A percentile compares a stretch with the other conserved stretches of the same genome.
Evolutionary conservation across 2,797 vertebrate species (phyloP).

Genomic region (Hybognathus amarus): DNA sequence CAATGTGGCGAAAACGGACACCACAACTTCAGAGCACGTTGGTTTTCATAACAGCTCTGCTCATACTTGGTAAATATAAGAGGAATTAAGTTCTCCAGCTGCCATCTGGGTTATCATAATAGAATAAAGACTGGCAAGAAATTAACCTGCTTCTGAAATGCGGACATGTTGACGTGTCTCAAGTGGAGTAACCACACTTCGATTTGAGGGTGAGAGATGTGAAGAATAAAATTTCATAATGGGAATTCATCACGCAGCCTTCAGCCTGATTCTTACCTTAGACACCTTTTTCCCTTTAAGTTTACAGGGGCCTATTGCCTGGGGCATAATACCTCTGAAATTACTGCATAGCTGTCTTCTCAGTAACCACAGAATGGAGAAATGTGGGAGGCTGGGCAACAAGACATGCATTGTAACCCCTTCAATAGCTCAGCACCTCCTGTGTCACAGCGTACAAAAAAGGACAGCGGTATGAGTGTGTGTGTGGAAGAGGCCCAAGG

Average conservation of each 20-base stretch:
- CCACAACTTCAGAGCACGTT: constrained; percentile 53
- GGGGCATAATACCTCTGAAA: constrained; percentile 67
- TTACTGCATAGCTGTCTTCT: constrained; percentile 60
- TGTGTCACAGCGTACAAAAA: constrained; percentile 52
- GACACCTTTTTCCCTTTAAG: constrained; percentile 57
- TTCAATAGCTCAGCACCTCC: constrained; percentile 58
- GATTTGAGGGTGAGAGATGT: constrained; percentile 23
- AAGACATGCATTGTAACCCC: constrained; percentile 62
- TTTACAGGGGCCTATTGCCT: constrained; percentile 59
- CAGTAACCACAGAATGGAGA: constrained; percentile 65
- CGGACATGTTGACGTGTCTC: constrained; percentile 32
- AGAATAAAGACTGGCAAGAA: constrained; percentile 65
- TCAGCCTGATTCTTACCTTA: constrained; percentile 51
- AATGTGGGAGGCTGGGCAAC: constrained; percentile 62
- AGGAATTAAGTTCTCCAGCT: constrained; percentile 74
- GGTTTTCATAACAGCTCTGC: constrained; percentile 72
- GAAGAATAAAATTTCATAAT: constrained; percentile 19
- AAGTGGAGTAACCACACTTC: constrained; percentile 38
- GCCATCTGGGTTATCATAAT: constrained; percentile 75
- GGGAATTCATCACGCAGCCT: constrained; percentile 36
- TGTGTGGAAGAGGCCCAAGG: constrained; percentile 57
- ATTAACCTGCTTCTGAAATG: constrained; percentile 69
- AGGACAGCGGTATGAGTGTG: constrained; percentile 35
- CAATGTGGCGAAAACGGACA: constrained; percentile 43
- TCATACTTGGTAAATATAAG: constrained; percentile 73